phyloP scores from a whole-genome alignment of 2,888 invertebrate species.

The Scelioninae gen. 1 region DNA sequence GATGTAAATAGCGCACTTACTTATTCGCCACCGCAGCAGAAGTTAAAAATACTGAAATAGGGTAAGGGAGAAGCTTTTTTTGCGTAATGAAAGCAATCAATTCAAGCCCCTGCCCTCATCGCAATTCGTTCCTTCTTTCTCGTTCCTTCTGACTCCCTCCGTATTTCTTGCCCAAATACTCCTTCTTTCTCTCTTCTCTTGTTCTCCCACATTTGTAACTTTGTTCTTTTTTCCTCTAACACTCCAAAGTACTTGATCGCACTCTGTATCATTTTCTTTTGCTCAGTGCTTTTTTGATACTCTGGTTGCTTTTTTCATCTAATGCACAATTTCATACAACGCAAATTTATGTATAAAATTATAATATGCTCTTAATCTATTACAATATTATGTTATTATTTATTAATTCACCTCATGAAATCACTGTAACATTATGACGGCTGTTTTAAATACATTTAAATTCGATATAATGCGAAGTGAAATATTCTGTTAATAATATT shows the following conservation, averaged over 20 bases:
- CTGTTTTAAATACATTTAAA: no score
- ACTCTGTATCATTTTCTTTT: conserved; percentile 63
- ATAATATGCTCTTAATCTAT: conserved; percentile 13
- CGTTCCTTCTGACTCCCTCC: conserved; percentile 51
- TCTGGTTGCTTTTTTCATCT: conserved; percentile 44
- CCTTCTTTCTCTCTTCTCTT: conserved; percentile 21
- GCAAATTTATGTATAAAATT: conserved; percentile 33
- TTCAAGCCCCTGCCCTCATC: conserved; percentile 75
- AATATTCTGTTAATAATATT: no score
- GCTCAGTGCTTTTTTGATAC: conserved; percentile 44
- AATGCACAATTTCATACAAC: conserved; percentile 54
- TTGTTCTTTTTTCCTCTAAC: conserved; percentile 45
- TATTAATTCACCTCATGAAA: no score
- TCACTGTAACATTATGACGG: no score
- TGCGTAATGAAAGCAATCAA: conserved; percentile 84
- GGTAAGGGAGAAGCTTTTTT: conserved; percentile 79
- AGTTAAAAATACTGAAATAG: conserved; percentile 69
- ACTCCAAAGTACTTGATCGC: conserved; percentile 60
- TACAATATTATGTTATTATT: no score
- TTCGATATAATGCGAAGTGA: no score
- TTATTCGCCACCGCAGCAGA: conserved; percentile 79
- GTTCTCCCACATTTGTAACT: conserved; percentile 3
- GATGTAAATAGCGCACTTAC: conserved; percentile 84
- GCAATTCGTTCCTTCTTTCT: conserved; percentile 72
- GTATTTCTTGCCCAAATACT: conserved; percentile 48